These are phyloP conservation scores for Eulacestoma nigropectus DNA, from an alignment of 2,113 vertebrate genomes.

Conservation along the genomic window DNA sequence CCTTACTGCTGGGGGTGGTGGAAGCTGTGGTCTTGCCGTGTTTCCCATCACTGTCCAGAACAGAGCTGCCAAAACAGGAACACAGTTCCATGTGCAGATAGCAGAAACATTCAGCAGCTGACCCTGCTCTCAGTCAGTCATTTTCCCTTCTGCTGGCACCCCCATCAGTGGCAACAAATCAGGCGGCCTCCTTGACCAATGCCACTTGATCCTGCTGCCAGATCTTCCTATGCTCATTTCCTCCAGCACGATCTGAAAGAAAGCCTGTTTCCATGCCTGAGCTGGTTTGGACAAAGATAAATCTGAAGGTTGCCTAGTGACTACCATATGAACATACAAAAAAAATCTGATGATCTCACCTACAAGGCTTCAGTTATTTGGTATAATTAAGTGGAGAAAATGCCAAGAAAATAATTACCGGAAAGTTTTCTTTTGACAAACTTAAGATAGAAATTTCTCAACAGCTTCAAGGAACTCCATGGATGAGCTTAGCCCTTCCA, in stretches of 20 bases:
- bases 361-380: slow-evolving; percentile 31
- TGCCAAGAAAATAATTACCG: slow-evolving; percentile 26
- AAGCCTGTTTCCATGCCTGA: neutral
- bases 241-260: neutral
- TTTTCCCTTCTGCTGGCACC: neutral
- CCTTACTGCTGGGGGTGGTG: neutral
- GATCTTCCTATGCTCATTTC: slow-evolving; percentile 8
- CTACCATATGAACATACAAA: neutral
- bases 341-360: neutral
- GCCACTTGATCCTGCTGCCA: neutral
- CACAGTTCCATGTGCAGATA: neutral
- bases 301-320: slow-evolving; percentile 26
- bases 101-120: neutral
- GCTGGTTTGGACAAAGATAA: slow-evolving; percentile 10
- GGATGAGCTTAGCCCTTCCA: slow-evolving; percentile 56
- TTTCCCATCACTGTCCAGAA: neutral
- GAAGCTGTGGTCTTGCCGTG: rapidly evolving
- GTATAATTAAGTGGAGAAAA: slow-evolving; percentile 18
- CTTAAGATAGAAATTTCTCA: slow-evolving; percentile 65
- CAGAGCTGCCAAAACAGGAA: neutral
- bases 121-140: neutral
- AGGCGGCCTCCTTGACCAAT: rapidly evolving
- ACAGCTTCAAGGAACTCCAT: slow-evolving; percentile 57
- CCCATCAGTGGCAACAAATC: neutral
- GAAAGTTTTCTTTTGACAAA: slow-evolving; percentile 1